Conservation (phyloP, 2,797 vertebrate genomes). For the Enteromius treurensis region DNA sequence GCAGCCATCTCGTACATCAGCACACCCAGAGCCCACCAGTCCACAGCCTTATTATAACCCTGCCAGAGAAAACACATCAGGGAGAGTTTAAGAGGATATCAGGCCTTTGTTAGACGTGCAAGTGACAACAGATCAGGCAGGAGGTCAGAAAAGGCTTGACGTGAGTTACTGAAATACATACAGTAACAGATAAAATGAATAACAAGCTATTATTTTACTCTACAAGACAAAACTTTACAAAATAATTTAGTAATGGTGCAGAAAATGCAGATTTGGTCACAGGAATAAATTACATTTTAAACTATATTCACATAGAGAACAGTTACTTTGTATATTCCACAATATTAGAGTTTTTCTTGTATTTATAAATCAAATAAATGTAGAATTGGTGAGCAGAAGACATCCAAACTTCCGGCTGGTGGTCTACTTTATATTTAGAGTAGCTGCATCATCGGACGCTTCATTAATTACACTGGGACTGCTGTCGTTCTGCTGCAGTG, state of each 20-base stretch:
- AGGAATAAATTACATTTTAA: background rate
- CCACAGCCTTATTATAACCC: constrained; percentile 93
- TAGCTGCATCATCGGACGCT: background rate
- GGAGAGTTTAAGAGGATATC: background rate
- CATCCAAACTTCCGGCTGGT: background rate
- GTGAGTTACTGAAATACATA: background rate
- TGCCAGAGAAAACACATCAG: constrained; percentile 47
- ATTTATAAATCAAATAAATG: background rate
- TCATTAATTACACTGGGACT: background rate
- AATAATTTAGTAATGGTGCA: background rate
- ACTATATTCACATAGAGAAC: background rate
- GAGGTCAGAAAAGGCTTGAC: background rate
- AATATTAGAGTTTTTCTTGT: background rate
- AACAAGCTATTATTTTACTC: background rate
- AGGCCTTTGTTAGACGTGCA: background rate
- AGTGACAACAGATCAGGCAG: background rate
- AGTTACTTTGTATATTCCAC: background rate
- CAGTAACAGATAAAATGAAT: background rate
- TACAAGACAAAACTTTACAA: too few relatives aligned
- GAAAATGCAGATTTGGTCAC: background rate
- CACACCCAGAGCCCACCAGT: constrained; percentile 92
- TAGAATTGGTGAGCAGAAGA: background rate
- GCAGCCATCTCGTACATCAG: constrained; percentile 97
- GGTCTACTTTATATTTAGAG: background rate
- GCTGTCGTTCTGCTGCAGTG: background rate